Evolutionary conservation across 2,888 invertebrate species (phyloP).

Genomic region (Drosophila acutilabella): DNA sequence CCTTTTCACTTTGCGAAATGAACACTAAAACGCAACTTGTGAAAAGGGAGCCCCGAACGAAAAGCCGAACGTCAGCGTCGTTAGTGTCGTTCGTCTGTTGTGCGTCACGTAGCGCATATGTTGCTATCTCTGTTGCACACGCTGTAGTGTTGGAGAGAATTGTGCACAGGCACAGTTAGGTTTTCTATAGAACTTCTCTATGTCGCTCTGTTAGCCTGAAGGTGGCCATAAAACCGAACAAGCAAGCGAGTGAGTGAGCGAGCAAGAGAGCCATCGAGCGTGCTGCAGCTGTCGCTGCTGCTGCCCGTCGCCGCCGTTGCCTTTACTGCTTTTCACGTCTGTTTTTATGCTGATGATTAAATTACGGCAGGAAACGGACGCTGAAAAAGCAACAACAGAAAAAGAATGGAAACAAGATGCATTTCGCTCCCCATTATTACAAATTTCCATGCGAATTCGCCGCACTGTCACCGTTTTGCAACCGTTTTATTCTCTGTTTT

Average conservation of each 20-base stretch:
- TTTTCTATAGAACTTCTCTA: constrained; percentile 59
- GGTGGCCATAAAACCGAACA: constrained; percentile 51
- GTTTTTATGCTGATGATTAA: constrained; percentile 58
- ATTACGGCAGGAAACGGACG: constrained; percentile 61
- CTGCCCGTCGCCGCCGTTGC: constrained; percentile 2
- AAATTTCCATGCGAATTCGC: constrained; percentile 36
- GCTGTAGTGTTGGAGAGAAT: constrained; percentile 29
- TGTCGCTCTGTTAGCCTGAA: constrained; percentile 32
- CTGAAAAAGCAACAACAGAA: constrained; percentile 28
- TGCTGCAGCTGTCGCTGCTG: constrained; percentile 58
- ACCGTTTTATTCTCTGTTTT: constrained; percentile 7
- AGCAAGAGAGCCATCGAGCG: constrained; percentile 23
- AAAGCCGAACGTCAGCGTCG: constrained; percentile 40
- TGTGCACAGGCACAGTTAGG: constrained; percentile 53
- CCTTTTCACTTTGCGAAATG: constrained; percentile 53
- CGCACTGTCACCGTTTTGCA: neutral
- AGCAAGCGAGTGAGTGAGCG: constrained; percentile 7
- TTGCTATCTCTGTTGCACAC: constrained; percentile 41
- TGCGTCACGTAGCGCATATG: constrained; percentile 61
- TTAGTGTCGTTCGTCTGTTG: constrained; percentile 15
- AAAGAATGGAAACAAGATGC: constrained; percentile 27
- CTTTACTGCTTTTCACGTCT: constrained; percentile 46
- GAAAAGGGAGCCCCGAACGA: constrained; percentile 59
- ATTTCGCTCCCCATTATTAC: constrained; percentile 44
- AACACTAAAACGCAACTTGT: constrained; percentile 22